Conservation (phyloP, 2,888 invertebrate species). For the Phymatocera aterrima region DNA sequence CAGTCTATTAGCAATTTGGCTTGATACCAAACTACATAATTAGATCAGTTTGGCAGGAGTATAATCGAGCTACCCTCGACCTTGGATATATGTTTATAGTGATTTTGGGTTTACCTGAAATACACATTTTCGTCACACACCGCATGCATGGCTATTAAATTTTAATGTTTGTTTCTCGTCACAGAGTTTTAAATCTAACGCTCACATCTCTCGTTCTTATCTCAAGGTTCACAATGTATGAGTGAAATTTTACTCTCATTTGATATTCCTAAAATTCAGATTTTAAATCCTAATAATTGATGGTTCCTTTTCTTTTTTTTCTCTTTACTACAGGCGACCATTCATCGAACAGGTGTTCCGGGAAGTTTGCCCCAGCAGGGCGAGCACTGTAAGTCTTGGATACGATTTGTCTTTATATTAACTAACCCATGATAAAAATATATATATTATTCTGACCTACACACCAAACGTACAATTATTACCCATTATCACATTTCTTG, state of each 20-base stretch:
- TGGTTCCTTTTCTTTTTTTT: conserved; percentile 44
- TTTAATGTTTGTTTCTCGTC: conserved; percentile 4
- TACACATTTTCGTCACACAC: not conserved
- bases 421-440: conserved; percentile 65
- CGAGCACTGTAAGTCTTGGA: conserved; percentile 80
- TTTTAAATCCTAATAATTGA: not conserved
- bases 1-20: conserved; percentile 67
- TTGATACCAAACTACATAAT: conserved; percentile 68
- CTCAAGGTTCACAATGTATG: not conserved
- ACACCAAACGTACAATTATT: conserved; percentile 68
- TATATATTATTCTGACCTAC: conserved; percentile 32
- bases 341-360: conserved; percentile 88
- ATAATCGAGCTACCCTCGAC: conserved; percentile 61
- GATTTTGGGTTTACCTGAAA: conserved; percentile 19
- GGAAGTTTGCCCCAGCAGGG: conserved; percentile 86
- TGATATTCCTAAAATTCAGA: not conserved
- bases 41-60: conserved; percentile 62
- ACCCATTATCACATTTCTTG: conserved; percentile 16
- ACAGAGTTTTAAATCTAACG: not conserved
- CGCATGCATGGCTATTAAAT: conserved; percentile 1
- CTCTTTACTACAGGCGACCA: conserved; percentile 80
- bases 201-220: not conserved
- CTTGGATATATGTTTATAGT: conserved; percentile 48
- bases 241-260: not conserved
- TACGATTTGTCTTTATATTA: conserved; percentile 67